Base-by-base conservation (phyloP, 2,113 vertebrate species). In the Solenodon paradoxus region DNA sequence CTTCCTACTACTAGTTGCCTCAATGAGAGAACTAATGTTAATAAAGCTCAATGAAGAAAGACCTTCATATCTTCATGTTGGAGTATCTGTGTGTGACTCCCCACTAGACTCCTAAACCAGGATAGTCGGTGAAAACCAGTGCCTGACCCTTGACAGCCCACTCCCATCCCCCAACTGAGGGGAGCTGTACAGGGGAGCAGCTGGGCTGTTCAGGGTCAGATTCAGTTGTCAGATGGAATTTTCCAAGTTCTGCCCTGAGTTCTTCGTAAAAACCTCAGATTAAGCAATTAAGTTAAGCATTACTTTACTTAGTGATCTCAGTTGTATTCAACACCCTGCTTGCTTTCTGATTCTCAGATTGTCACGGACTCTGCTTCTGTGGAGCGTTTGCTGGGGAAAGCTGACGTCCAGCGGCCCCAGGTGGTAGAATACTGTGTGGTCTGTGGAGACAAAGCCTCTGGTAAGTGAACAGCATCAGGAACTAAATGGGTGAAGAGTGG, bases 391-490 rank as follows among this genome's bases (percentile, higher is more conserved):
- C 98, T 99, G 96, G 99, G 99, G 95, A 99, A 99, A 98, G 97
- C 99, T 5, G 99, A 99, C 69, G 96, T 99, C 88, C 99, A 98
- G 96, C 98, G 99, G 84, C 98, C 99, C 6, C 99, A 99, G 97
- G 99, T 99, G 74, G 98, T 99, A 91, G 99, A 99, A 93, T 99
- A 99, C 97, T 99, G 99, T 61, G 98, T 99, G 71, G 99, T 99
- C 95, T 99, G 99, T 96, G 99, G 99, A 5, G 99, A 99, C 98
- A 99, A 99, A 98, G 99, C 99, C 92, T 99, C 99, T 98, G 99
- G 99, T 99, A 98, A 95, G 97, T 90, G 90, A 17, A 74, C 49
- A 28, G 28, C 20, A 13, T 49, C 17, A 12, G 3, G 15, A 63
- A 51, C 9, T 57, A 40, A 2, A 47, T n/a, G 26, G 17, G 20